Evolutionary conservation across 2,888 invertebrate genomes (phyloP).

Genomic region (Auanema freiburgensis): DNA sequence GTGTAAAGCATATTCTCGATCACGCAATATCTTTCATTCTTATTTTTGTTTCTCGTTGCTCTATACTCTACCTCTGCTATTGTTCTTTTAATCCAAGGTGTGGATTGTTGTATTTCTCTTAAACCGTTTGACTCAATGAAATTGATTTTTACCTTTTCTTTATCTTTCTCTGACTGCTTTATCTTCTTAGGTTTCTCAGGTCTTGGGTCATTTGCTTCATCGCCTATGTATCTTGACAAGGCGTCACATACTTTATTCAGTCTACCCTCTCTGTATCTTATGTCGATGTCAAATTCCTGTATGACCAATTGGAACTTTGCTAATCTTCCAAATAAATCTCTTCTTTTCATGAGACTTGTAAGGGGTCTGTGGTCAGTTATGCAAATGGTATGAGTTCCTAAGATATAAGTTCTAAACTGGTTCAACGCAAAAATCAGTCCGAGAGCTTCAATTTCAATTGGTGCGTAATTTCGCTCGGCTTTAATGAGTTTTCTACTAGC

Average conservation of each 20-base stretch:
- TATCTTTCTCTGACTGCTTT: neutral
- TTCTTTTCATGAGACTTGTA: conserved; percentile 13
- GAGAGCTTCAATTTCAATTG: conserved; percentile 30
- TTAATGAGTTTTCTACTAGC: conserved; percentile 19
- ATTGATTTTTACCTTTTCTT: neutral
- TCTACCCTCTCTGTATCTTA: conserved; percentile 36
- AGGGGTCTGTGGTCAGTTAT: conserved; percentile 29
- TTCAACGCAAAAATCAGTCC: conserved; percentile 19
- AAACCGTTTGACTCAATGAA: neutral
- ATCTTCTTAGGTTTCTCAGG: conserved; percentile 3
- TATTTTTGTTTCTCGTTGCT: neutral
- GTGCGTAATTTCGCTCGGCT: conserved; percentile 22
- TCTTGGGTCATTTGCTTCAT: conserved; percentile 15
- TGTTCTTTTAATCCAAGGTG: conserved; percentile 1
- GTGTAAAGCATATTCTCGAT: conserved; percentile 13
- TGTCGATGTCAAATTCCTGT: conserved; percentile 25
- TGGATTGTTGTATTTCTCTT: conserved; percentile 11
- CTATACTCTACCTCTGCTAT: neutral
- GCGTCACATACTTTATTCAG: conserved; percentile 32
- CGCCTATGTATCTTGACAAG: conserved; percentile 23
- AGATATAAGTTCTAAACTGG: conserved; percentile 26
- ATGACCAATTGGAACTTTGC: conserved; percentile 23
- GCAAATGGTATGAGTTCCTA: conserved; percentile 18
- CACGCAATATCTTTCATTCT: conserved; percentile 14
- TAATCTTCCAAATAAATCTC: conserved; percentile 22